Conservation (phyloP, 2,797 vertebrate species). For the Antennarius maculatus region DNA sequence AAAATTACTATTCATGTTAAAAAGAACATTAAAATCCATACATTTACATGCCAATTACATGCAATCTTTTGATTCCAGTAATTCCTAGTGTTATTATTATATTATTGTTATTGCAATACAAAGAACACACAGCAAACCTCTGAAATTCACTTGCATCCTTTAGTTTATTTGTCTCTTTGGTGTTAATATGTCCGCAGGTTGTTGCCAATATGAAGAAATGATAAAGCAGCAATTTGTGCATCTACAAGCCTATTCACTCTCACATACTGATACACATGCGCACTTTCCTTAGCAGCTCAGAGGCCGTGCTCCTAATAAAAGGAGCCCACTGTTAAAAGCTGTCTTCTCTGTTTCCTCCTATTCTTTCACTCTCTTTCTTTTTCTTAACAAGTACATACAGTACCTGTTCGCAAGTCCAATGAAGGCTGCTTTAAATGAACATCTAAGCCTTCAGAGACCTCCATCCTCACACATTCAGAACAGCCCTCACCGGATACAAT, state of each 20-base stretch:
- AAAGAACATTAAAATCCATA: too few relatives aligned
- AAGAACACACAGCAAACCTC: constrained; percentile 1
- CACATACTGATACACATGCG: constrained; percentile 1
- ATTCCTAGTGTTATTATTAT: too few relatives aligned
- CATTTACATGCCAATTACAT: too few relatives aligned
- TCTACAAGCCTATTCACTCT: constrained; percentile 39
- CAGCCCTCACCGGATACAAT: constrained; percentile 21
- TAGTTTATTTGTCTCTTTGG: constrained; percentile 55
- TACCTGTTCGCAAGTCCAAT: constrained; percentile 51
- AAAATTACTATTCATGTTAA: too few relatives aligned
- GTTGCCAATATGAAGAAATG: constrained; percentile 43
- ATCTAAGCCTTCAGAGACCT: constrained; percentile 36
- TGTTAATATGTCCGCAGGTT: constrained; percentile 58
- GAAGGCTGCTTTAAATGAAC: constrained; percentile 34
- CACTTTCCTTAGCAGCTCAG: constrained; percentile 58
- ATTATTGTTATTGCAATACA: not conserved
- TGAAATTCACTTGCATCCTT: constrained; percentile 40
- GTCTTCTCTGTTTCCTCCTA: constrained; percentile 10
- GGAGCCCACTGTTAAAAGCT: constrained; percentile 43
- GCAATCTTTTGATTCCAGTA: too few relatives aligned
- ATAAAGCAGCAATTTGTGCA: constrained; percentile 36
- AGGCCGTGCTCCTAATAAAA: constrained; percentile 44
- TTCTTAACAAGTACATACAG: constrained; percentile 29
- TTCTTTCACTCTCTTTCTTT: constrained; percentile 15
- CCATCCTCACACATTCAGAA: constrained; percentile 42